Evolutionary conservation across 2,888 invertebrate species (phyloP), one percentile per base, ranked within the genome.

Genomic region (Erpobdella octoculata): DNA sequence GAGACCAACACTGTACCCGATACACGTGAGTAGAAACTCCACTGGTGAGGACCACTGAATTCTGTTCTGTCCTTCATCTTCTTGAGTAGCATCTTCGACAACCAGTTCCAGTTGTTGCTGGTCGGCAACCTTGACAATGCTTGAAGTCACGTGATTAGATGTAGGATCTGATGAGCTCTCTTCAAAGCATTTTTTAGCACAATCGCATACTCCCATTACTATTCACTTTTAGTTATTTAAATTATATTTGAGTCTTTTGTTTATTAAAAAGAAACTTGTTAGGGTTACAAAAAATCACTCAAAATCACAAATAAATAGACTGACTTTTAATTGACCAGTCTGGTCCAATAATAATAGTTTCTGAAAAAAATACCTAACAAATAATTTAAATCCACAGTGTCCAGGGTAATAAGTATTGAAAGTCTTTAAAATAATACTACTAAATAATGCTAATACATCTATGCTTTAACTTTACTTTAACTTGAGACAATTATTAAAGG

Each of bases 1-100:
- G 4, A 75, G 73, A 12, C 75, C 75, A 3, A 75, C 75, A 46
- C 74, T 75, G 62, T 75, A 75, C n/a, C 75, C 75, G 18, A 75
- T 72, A 33, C 75, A 75, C 9, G 75, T 75, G 37, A 75, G 73
- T 25, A 74, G 61, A 73, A 75, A 75, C 64, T 75, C 75, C 1
- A 72, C 72, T 3, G 75, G 74, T 0, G 75, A 75, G 9, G 73
- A 70, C 75, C 75, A 75, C 72, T 75, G 75, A 18, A 69, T 64
- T 4, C 75, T 69, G n/a, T 61, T 65, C n/a, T 46, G 66, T 8
- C 58, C 71, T 36, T 31, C 67, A 12, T 41, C 38, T 25, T 41
- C 37, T n/a, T n/a, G n/a, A 6, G 46, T 36, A 8, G 36, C 58
- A 8, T 38, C 58, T 2, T 38, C 61, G 37, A 9, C 37, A 28